Conservation (phyloP, 1,140 invertebrate species). For the Bicyclus anynana region DNA sequence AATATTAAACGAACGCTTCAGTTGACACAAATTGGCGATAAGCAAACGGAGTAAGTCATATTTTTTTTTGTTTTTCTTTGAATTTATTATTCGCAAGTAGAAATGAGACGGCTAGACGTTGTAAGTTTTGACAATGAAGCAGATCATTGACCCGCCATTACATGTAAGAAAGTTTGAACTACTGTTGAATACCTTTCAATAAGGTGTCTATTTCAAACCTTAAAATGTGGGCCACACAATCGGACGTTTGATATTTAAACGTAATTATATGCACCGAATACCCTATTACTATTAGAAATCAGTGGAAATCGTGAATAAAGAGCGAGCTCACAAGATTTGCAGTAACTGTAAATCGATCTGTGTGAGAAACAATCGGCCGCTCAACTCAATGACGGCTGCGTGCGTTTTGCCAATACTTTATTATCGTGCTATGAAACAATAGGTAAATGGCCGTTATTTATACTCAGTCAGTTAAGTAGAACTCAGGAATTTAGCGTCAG, state of each 20-base stretch:
- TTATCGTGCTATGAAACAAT: slow-evolving; percentile 55
- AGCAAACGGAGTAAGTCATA: slow-evolving; percentile 55
- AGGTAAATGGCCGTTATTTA: slow-evolving; percentile 21
- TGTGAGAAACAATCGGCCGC: slow-evolving; percentile 53
- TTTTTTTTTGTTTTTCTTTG: slow-evolving; percentile 51
- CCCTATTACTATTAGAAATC: not conserved
- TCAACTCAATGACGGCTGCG: not conserved
- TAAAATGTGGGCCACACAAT: not conserved
- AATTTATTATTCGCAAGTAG: slow-evolving; percentile 41
- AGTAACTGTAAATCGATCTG: slow-evolving; percentile 51
- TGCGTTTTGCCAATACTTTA: slow-evolving; percentile 52
- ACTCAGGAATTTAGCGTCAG: no score
- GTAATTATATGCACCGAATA: not conserved
- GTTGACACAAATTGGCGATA: slow-evolving; percentile 73
- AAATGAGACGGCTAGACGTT: slow-evolving; percentile 16
- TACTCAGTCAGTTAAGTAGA: no score
- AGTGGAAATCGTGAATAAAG: not conserved
- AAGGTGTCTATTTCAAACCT: not conserved
- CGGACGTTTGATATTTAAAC: not conserved
- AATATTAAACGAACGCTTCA: slow-evolving; percentile 73
- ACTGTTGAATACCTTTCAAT: not conserved
- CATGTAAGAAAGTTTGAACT: not conserved
- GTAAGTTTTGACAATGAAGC: slow-evolving; percentile 9
- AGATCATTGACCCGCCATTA: slow-evolving; percentile 1
- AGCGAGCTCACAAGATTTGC: slow-evolving; percentile 16